Evolutionary conservation across 2,113 vertebrate genomes (phyloP).

Genomic region (Notechis scutatus): DNA sequence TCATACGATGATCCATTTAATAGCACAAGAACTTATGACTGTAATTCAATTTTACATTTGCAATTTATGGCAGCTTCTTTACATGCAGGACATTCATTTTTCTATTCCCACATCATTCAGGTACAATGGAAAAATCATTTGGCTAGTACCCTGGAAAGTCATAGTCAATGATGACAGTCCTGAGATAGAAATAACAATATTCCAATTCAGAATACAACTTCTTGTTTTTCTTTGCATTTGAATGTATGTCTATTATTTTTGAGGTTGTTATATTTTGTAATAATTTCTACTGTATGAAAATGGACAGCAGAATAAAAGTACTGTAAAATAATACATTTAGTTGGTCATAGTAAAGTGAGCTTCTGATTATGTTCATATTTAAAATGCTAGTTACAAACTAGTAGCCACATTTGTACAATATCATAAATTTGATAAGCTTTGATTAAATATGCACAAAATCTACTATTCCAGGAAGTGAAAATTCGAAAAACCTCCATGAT

Average conservation of each 20-base stretch:
- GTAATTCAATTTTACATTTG: background rate
- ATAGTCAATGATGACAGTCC: background rate
- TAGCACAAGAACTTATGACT: background rate
- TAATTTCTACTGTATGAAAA: background rate
- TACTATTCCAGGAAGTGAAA: background rate
- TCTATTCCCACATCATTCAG: background rate
- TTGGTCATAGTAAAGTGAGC: background rate
- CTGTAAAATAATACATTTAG: background rate
- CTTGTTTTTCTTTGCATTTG: background rate
- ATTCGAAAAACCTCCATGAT: background rate
- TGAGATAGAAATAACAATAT: background rate
- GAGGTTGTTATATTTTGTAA: background rate
- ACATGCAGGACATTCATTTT: background rate
- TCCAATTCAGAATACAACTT: background rate
- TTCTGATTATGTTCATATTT: background rate
- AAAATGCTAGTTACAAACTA: background rate
- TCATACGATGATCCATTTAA: background rate
- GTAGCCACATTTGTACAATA: background rate
- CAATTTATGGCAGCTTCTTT: background rate
- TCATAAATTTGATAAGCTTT: background rate
- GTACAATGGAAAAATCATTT: background rate
- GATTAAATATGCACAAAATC: background rate
- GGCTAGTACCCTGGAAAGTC: background rate
- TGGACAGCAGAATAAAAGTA: background rate
- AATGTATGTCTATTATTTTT: background rate